Conservation (phyloP, 2,113 vertebrate genomes). For the Antidorcas marsupialis region DNA sequence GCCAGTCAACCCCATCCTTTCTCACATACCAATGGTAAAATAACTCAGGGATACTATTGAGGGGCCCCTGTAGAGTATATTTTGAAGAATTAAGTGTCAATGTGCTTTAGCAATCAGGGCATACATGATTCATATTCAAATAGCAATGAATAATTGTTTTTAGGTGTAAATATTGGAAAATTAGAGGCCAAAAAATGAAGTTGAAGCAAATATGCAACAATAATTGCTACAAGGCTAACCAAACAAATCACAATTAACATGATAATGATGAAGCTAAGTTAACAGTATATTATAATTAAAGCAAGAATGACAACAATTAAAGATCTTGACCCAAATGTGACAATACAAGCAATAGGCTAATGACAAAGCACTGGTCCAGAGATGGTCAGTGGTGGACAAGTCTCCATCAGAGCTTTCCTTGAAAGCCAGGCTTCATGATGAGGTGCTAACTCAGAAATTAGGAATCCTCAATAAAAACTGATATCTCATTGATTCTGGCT, state of each 20-base stretch:
- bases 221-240: neutral
- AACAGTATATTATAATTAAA: neutral
- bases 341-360: neutral
- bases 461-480: neutral
- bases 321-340: neutral
- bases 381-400: neutral
- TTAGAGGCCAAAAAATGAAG: neutral
- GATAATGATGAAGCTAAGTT: neutral
- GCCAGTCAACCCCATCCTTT: neutral
- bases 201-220: neutral
- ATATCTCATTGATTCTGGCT: neutral
- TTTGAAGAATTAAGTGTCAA: neutral
- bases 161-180: neutral
- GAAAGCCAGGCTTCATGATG: neutral
- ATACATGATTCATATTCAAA: neutral
- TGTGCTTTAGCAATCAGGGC: neutral
- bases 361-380: neutral
- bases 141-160: neutral
- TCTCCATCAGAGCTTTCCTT: neutral
- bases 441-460: neutral
- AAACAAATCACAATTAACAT: neutral
- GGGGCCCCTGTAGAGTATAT: neutral
- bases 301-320: neutral
- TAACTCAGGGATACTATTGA: neutral
- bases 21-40: neutral